These are phyloP conservation scores for Ryuthela nishihirai DNA, from an alignment of 2,888 invertebrate species.

Conservation along the genomic window DNA sequence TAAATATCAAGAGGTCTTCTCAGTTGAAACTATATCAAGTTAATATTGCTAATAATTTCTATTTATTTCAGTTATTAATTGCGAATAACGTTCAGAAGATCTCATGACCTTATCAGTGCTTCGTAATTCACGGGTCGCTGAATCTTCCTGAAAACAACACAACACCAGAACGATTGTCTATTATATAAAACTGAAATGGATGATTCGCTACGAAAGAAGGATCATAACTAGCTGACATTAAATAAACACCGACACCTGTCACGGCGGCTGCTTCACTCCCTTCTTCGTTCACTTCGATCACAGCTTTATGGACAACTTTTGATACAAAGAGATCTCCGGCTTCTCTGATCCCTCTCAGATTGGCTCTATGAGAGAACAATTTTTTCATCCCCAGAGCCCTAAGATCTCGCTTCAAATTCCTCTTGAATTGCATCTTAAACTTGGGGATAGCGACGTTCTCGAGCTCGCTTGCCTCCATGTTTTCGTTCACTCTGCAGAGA, in stretches of 20 bases:
- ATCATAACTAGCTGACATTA: not conserved
- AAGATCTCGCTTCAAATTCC: not conserved
- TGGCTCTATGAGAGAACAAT: conserved; percentile 58
- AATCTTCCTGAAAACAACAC: conserved; percentile 32
- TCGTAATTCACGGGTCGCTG: no score
- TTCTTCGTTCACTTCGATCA: conserved; percentile 57
- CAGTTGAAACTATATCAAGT: no score
- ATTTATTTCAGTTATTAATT: no score
- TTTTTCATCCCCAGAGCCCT: conserved; percentile 56
- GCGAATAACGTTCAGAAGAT: no score
- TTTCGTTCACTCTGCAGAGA: not conserved
- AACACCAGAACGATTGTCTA: conserved; percentile 17
- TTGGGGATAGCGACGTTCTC: not conserved
- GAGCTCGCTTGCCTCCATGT: not conserved
- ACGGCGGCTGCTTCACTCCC: conserved; percentile 46
- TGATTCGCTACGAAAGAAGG: conserved; percentile 24
- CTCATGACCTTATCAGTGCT: no score
- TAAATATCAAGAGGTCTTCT: no score
- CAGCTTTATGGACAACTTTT: conserved; percentile 57
- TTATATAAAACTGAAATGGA: conserved; percentile 31
- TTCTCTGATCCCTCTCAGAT: conserved; percentile 59
- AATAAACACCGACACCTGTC: not conserved
- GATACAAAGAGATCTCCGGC: conserved; percentile 54
- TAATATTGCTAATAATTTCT: no score
- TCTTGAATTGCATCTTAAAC: not conserved